phyloP scores from a whole-genome alignment of 37 sponge, comb jelly and placozoan species.

The Spongia lamella region DNA sequence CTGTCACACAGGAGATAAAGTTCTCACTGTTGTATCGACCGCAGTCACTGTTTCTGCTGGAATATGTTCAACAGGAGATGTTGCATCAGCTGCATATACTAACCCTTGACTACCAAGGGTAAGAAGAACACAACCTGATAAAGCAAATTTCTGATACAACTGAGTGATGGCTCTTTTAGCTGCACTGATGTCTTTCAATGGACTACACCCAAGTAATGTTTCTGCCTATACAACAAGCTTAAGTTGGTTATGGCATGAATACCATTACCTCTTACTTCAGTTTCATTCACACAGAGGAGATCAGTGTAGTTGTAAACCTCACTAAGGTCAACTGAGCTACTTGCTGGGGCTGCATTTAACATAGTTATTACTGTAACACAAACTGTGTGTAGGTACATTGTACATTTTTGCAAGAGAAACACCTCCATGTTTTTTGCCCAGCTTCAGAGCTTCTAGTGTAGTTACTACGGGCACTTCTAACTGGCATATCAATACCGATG shows the following conservation, averaged over 20 bases:
- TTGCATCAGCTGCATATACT: not conserved
- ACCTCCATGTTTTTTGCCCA: conserved; percentile 72
- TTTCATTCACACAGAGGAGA: conserved; percentile 94
- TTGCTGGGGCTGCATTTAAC: conserved; percentile 86
- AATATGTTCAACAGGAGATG: conserved; percentile 36
- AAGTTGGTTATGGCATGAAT: not conserved
- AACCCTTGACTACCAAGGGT: conserved; percentile 72
- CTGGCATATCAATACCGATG: conserved; percentile 90
- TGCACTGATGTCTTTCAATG: conserved; percentile 46
- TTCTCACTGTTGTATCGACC: conserved; percentile 90
- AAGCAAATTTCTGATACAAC: conserved; percentile 26
- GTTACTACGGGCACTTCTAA: conserved; percentile 79
- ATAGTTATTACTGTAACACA: conserved; percentile 65
- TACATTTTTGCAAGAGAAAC: not conserved
- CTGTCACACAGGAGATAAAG: too few species aligned
- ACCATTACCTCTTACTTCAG: conserved; percentile 76
- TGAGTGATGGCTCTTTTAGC: conserved; percentile 55
- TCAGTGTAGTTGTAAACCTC: conserved; percentile 67
- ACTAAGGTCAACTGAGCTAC: not conserved
- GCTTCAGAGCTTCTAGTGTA: conserved; percentile 72
- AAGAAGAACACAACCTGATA: conserved; percentile 61
- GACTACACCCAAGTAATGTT: conserved; percentile 49
- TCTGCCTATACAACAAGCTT: conserved; percentile 65
- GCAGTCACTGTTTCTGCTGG: conserved; percentile 73
- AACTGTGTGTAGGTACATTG: not conserved